phyloP scores from a whole-genome alignment of 2,888 invertebrate genomes.

The Isoperla grammatica region DNA sequence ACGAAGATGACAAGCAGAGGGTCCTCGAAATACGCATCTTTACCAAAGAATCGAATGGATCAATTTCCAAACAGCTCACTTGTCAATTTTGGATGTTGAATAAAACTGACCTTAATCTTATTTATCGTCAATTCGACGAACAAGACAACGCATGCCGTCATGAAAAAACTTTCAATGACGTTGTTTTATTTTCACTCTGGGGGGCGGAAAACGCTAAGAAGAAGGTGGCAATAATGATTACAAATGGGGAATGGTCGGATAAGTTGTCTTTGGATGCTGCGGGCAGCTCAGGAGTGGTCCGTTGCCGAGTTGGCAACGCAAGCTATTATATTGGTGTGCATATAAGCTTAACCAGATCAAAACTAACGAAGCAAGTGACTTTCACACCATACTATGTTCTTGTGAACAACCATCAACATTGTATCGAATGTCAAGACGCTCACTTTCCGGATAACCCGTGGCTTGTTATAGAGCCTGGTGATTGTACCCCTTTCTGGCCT shows the following conservation, averaged over 20 bases:
- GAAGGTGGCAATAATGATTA: constrained; percentile 81
- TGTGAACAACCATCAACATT: constrained; percentile 75
- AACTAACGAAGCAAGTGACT: constrained; percentile 91
- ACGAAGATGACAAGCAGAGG: no score
- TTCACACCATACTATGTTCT: constrained; percentile 92
- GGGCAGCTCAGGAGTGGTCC: constrained; percentile 88
- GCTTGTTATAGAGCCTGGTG: constrained; percentile 49
- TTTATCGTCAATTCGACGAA: no score
- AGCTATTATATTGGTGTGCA: constrained; percentile 78
- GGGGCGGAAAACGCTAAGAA: constrained; percentile 55
- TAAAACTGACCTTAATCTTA: no score
- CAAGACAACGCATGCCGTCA: no score
- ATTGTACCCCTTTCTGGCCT: constrained; percentile 84
- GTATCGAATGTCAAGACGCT: constrained; percentile 71
- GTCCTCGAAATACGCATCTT: no score
- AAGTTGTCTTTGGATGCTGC: constrained; percentile 96
- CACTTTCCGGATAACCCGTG: constrained; percentile 52
- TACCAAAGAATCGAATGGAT: no score
- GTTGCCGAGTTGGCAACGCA: constrained; percentile 61
- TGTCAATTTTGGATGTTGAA: no score
- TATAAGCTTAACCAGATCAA: constrained; percentile 83
- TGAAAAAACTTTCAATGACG: no score
- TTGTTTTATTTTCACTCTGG: no score
- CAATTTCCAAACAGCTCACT: no score
- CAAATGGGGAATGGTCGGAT: constrained; percentile 92